Evolutionary conservation across 2,888 invertebrate species (phyloP).

Genomic region (Tenthredo mesomela): DNA sequence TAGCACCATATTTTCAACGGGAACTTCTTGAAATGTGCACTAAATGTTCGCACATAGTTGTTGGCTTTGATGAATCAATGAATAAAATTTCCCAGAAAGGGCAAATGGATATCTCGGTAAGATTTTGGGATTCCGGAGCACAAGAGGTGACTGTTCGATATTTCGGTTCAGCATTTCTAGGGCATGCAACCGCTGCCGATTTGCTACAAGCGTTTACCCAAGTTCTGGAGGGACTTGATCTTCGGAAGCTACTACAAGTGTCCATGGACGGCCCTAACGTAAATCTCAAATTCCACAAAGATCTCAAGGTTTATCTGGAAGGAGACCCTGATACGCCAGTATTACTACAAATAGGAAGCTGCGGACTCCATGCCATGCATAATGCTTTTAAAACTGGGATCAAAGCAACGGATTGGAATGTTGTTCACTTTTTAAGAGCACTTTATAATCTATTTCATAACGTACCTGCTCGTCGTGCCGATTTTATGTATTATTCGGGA

Average conservation of each 20-base stretch:
- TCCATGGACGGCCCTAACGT: conserved; percentile 51
- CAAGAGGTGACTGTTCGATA: neutral
- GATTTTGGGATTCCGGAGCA: conserved; percentile 32
- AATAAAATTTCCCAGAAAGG: conserved; percentile 31
- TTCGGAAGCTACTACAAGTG: neutral
- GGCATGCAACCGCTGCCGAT: neutral
- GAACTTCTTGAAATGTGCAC: conserved; percentile 19
- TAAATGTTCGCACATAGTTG: conserved; percentile 10
- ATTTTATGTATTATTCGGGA: too few species aligned
- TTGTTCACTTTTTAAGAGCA: too few species aligned
- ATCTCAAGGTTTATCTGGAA: too few species aligned
- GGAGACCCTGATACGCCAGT: too few species aligned
- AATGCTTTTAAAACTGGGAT: too few species aligned
- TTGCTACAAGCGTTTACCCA: conserved; percentile 25
- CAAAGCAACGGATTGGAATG: too few species aligned
- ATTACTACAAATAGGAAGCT: too few species aligned
- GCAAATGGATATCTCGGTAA: conserved; percentile 39
- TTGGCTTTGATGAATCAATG: conserved; percentile 41
- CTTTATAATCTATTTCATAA: too few species aligned
- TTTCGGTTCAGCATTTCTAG: conserved; percentile 33
- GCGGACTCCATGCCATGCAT: too few species aligned
- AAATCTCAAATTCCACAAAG: too few species aligned
- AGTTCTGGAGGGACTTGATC: neutral
- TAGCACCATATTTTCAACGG: conserved; percentile 40
- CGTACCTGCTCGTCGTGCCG: too few species aligned